These are phyloP conservation scores for Amblyteles armatorius DNA, from an alignment of 2,888 invertebrate species.

Conservation along the genomic window DNA sequence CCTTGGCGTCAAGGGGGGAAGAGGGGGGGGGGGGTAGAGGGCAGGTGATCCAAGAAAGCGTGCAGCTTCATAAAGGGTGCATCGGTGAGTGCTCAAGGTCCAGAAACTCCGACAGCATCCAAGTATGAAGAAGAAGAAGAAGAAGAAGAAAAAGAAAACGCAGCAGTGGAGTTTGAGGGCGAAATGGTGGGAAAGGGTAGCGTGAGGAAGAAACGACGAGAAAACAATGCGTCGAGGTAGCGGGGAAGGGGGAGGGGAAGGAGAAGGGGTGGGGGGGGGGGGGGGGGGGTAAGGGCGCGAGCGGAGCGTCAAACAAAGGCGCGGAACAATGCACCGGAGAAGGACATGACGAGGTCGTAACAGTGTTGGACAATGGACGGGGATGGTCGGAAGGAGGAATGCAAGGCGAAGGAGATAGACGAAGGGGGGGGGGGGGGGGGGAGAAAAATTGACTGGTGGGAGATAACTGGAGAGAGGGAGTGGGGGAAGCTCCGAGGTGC, in stretches of 20 bases:
- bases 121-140: constrained; percentile 26
- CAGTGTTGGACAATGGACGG: constrained; percentile 81
- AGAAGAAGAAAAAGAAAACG: constrained; percentile 44
- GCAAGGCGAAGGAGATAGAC: constrained; percentile 34
- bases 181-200: constrained; percentile 63
- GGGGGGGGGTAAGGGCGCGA: background rate
- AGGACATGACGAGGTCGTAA: constrained; percentile 76
- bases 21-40: background rate
- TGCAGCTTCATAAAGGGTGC: constrained; percentile 48
- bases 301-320: constrained; percentile 79
- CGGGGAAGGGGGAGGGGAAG: constrained; percentile 73
- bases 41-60: constrained; percentile 18
- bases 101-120: background rate
- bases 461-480: constrained; percentile 22
- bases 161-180: constrained; percentile 23
- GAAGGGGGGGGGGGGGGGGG: constrained; percentile 13
- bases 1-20: background rate
- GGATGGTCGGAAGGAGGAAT: constrained; percentile 74
- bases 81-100: constrained; percentile 40
- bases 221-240: constrained; percentile 80
- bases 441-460: constrained; percentile 45
- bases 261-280: constrained; percentile 22
- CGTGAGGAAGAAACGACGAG: constrained; percentile 71
- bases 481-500: constrained; percentile 19
- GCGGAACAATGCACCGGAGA: constrained; percentile 80